Evolutionary conservation across 2,888 invertebrate species (phyloP).

Genomic region (Neocrepidodera transversa): DNA sequence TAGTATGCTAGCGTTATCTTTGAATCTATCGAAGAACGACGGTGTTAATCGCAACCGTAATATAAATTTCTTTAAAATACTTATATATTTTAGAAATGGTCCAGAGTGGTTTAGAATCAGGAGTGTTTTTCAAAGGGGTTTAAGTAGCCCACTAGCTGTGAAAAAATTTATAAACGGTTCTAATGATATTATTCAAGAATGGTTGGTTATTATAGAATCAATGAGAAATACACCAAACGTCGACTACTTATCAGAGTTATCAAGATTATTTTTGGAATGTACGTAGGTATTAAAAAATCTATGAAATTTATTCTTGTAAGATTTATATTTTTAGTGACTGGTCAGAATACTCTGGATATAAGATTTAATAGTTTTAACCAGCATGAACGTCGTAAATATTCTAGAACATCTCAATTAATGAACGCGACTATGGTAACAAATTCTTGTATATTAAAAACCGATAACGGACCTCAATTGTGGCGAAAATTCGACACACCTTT

Average conservation of each 20-base stretch:
- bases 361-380: constrained; percentile 72
- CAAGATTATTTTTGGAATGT: constrained; percentile 82
- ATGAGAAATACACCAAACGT: constrained; percentile 51
- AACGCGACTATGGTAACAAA: constrained; percentile 77
- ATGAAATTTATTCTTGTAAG: not conserved
- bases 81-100: constrained; percentile 74
- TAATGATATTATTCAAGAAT: constrained; percentile 71
- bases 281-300: constrained; percentile 39
- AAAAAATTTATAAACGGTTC: constrained; percentile 70
- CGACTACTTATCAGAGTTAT: constrained; percentile 75
- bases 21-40: no score
- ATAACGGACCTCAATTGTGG: constrained; percentile 77
- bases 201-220: constrained; percentile 64
- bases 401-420: constrained; percentile 73
- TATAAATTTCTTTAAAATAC: no score
- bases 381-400: constrained; percentile 66
- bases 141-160: constrained; percentile 77
- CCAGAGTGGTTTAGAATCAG: constrained; percentile 82
- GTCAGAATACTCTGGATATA: constrained; percentile 74
- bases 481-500: constrained; percentile 74
- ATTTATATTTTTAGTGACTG: constrained; percentile 70
- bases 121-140: constrained; percentile 79
- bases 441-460: constrained; percentile 71
- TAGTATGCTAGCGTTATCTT: no score
- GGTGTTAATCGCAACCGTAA: no score